Base-by-base conservation (phyloP, 2,888 invertebrate genomes). In the Spodoptera exigua region DNA sequence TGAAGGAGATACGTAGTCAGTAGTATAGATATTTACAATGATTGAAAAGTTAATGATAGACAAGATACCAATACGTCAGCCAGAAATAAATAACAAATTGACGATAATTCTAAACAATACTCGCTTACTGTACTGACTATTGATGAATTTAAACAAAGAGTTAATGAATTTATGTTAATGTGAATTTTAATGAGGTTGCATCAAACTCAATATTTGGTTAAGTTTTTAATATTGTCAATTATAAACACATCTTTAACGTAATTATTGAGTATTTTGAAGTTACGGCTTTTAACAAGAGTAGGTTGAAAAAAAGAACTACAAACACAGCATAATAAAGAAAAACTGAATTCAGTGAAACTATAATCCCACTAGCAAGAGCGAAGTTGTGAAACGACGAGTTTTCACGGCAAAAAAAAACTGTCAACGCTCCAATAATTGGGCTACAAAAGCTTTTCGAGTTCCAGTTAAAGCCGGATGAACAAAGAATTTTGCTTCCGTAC, bases 161-260 rank as follows among this genome's bases (percentile, higher is more conserved):
- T 40, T 45, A 48, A 63, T 44, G 35, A 18, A 62, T 39, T 39
- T 53, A 40, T 39, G 16, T 39, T 44, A n/a, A 39, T 54, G 44
- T 14, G 7, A 47, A 64, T 49, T 21, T 46, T 48, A 52, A 14
- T 45, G 47, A 67, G 68, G 67, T 61, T 44, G 55, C 40, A 47
- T 39, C n/a, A 56, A 36, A 49, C n/a, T 53, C 14, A 69, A 67
- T 60, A 67, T 69, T 70, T 46, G 39, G 43, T 17, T 62, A 45
- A 18, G 12, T 43, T 45, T 18, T 46, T 14, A n/a, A 47, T 39
- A 36, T 34, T 35, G 58, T 49, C 40, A 53, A 53, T 37, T 53
- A 58, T 13, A 18, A 27, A 43, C 17, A 44, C 47, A 62, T 34
- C 21, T 34, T 27, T 44, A 32, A 53, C 63, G 36, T 34, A 34